Base-by-base conservation (phyloP, 2,797 vertebrate species). In the Sebastiscus tertius region DNA sequence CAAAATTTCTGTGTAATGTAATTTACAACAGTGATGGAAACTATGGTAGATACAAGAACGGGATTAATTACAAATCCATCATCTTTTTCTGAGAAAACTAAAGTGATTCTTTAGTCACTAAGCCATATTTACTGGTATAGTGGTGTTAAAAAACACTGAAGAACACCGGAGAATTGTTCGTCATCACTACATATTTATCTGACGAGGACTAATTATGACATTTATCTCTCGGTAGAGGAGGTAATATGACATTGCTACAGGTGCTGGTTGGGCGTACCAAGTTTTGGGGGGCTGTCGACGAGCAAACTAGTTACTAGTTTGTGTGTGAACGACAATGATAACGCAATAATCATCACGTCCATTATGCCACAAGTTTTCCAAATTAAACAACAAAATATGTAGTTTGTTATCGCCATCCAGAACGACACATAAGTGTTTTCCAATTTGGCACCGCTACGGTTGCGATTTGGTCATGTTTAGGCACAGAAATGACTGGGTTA, bases 261-360 rank as follows among this genome's bases (percentile, higher is more conserved):
- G 7, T 0, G 56, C 26, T 27, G n/a, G 61, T 39, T 61, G 59
- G 18, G 1, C 18, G 9, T 31, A 10, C 39, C 39, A 42, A 42
- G 39, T 42, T 42, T 0, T 42, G 0, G 39, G 13, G 14, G 5
- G 39, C 39, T 42, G 13, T 42, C 13, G 5, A 31, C 18, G 22
- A 54, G n/a, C 46, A n/a, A n/a, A n/a, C n/a, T n/a, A n/a, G n/a
- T n/a, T 61, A 0, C 10, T 24, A 56, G 0, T 36, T 2, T 36
- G 34, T 36, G 34, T 34, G 34, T 11, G 10, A 34, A 34, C 1
- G 34, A 36, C 36, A 36, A 36, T 36, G 9, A 34, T 36, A 39
- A 39, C 0, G 36, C 34, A 36, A 12, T 36, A 42, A 0, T 6
- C 39, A 42, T 42, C 0, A 42, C 0, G 2, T 16, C 13, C 39